Percentiles rank a stretch among this genome's conserved stretches.
Evolutionary conservation across 2,797 vertebrate genomes (phyloP).

Genomic region (Alectoris magna): DNA sequence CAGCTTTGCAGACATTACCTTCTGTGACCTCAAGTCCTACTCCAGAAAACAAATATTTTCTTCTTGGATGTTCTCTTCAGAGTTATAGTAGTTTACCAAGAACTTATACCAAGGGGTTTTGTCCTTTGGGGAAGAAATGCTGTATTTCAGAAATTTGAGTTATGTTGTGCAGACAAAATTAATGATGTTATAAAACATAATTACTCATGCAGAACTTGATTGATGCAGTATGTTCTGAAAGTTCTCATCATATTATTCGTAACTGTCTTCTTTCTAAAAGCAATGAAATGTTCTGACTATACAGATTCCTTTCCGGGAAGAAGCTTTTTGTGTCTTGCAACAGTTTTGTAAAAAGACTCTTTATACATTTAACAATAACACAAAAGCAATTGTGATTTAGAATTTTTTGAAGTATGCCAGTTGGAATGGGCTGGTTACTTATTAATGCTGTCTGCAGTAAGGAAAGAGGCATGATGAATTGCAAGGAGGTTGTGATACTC

Average conservation of each 20-base stretch:
- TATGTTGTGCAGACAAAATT: constrained; percentile 10
- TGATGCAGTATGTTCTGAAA: constrained; percentile 47
- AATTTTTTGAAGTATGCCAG: not conserved
- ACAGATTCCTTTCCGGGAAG: constrained; percentile 16
- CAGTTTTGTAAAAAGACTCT: not conserved
- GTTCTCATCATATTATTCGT: constrained; percentile 17
- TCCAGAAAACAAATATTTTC: constrained; percentile 30
- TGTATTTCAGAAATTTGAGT: constrained; percentile 38
- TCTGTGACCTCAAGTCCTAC: constrained; percentile 21
- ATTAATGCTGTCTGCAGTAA: not conserved
- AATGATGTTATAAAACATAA: constrained; percentile 16
- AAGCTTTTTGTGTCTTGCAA: not conserved
- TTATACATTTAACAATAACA: not conserved
- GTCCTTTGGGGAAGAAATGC: constrained; percentile 15
- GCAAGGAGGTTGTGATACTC: not conserved
- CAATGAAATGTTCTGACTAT: constrained; percentile 15
- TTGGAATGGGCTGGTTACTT: not conserved
- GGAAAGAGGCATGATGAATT: not conserved
- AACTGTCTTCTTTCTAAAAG: constrained; percentile 32
- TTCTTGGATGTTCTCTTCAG: not conserved
- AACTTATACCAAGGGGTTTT: not conserved
- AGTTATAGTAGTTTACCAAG: constrained; percentile 4
- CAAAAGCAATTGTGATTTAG: not conserved
- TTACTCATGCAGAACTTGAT: constrained; percentile 25
- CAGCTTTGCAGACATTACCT: not conserved